A percentile compares a stretch with the other conserved stretches of the same genome.
These are phyloP conservation scores for Cydia splendana DNA, from an alignment of 1,140 invertebrate species.

Conservation along the genomic window DNA sequence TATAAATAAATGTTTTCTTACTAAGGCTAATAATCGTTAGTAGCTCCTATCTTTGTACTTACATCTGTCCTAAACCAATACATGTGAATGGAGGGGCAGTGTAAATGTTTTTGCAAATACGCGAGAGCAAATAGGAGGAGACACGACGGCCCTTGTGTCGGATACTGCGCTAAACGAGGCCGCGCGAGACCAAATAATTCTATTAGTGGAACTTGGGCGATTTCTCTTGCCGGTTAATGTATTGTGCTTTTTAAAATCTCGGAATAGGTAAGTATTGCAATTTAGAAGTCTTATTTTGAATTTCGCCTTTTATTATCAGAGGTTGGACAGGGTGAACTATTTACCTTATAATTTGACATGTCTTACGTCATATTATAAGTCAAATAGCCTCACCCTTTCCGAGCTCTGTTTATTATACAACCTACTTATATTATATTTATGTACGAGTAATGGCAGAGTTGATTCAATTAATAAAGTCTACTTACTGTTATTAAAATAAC, in stretches of 20 bases:
- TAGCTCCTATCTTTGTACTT: slow-evolving; percentile 36
- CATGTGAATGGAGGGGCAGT: slow-evolving; percentile 41
- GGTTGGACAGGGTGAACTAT: too few species aligned
- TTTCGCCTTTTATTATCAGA: too few species aligned
- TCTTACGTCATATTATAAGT: too few species aligned
- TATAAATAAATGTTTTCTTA: not conserved
- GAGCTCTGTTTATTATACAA: too few species aligned
- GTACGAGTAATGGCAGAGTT: too few species aligned
- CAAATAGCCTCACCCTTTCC: too few species aligned
- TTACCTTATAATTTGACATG: too few species aligned
- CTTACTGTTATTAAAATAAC: too few species aligned
- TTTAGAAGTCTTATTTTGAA: not conserved
- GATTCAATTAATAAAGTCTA: too few species aligned
- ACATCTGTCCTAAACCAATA: slow-evolving; percentile 66
- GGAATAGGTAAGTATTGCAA: too few species aligned
- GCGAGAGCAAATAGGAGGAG: slow-evolving; percentile 44
- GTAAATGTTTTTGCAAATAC: slow-evolving; percentile 55
- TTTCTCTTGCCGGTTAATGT: not conserved
- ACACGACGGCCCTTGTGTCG: slow-evolving; percentile 31
- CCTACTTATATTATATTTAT: too few species aligned
- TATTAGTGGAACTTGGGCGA: slow-evolving; percentile 25
- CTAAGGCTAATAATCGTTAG: slow-evolving; percentile 35
- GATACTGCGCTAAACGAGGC: slow-evolving; percentile 27
- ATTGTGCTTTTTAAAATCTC: slow-evolving; percentile 5
- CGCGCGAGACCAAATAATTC: slow-evolving; percentile 26